Conservation (phyloP, 2,113 vertebrate species). For the Tor tambroides region DNA sequence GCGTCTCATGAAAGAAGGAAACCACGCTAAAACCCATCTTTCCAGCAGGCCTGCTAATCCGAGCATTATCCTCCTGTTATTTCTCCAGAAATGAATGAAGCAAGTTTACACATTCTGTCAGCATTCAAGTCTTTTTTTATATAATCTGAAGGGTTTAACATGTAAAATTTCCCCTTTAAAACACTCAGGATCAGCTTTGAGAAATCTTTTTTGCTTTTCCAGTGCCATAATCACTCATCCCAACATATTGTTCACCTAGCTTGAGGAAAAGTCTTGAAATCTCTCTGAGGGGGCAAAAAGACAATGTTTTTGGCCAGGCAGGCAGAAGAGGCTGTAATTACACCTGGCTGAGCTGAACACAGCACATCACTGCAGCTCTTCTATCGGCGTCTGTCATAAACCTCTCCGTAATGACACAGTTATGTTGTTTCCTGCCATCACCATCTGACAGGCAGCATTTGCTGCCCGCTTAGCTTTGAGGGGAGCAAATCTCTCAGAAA, state of each 20-base stretch:
- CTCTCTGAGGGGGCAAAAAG: conserved; percentile 16
- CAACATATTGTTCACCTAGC: conserved; percentile 28
- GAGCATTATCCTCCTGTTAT: conserved; percentile 74
- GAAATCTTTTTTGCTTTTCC: conserved; percentile 43
- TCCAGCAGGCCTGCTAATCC: conserved; percentile 70
- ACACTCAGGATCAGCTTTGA: conserved; percentile 43
- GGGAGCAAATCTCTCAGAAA: conserved; percentile 65
- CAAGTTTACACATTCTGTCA: conserved; percentile 67
- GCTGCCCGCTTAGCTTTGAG: conserved; percentile 54
- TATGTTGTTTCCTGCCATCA: conserved; percentile 73
- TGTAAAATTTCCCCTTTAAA: conserved; percentile 55
- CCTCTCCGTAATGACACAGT: conserved; percentile 75
- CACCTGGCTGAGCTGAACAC: conserved; percentile 58
- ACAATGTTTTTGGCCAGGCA: conserved; percentile 22
- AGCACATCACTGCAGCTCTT: conserved; percentile 62
- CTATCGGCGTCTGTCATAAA: conserved; percentile 68
- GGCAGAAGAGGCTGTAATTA: conserved; percentile 66
- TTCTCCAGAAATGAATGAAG: conserved; percentile 68
- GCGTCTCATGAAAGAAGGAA: conserved; percentile 48
- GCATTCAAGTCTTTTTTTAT: conserved; percentile 65
- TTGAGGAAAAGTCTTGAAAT: conserved; percentile 23
- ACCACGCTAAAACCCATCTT: conserved; percentile 67
- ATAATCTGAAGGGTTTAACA: conserved; percentile 65
- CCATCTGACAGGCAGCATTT: conserved; percentile 67
- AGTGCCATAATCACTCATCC: conserved; percentile 47